These are phyloP conservation scores for Cynaeus angustus DNA, from an alignment of 2,888 invertebrate species.

Conservation along the genomic window DNA sequence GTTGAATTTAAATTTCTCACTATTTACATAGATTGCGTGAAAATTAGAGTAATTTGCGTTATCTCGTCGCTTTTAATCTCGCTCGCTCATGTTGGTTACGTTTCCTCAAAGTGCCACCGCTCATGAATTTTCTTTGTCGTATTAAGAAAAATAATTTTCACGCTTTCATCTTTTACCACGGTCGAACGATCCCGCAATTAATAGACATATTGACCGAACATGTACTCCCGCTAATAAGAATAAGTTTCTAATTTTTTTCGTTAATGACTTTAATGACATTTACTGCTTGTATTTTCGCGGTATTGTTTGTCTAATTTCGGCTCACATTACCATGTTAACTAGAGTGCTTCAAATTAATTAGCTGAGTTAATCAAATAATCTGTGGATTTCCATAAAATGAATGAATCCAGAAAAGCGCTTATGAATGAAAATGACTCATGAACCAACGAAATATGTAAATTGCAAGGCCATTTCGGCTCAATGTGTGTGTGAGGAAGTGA, in stretches of 20 bases:
- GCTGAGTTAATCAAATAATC: constrained; percentile 16
- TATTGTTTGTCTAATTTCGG: constrained; percentile 29
- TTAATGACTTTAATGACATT: constrained; percentile 33
- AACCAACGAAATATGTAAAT: constrained; percentile 41
- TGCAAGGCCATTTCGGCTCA: constrained; percentile 42
- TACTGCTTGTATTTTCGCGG: constrained; percentile 13
- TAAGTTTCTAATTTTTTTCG: constrained; percentile 5
- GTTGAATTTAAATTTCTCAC: too few species aligned
- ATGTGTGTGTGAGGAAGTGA: constrained; percentile 54
- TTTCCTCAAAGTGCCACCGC: too few species aligned
- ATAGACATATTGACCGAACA: not conserved
- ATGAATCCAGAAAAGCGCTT: constrained; percentile 17
- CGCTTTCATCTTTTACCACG: not conserved
- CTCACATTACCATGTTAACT: constrained; percentile 43
- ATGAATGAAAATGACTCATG: constrained; percentile 36
- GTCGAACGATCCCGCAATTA: too few species aligned
- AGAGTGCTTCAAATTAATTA: constrained; percentile 45
- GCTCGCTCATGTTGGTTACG: too few species aligned
- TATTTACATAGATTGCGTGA: too few species aligned
- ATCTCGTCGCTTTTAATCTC: too few species aligned
- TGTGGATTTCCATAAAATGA: constrained; percentile 29
- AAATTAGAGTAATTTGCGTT: too few species aligned
- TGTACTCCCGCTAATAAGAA: not conserved
- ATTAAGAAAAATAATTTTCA: not conserved
- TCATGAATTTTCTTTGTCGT: too few species aligned